Base-by-base conservation (phyloP, 2,797 vertebrate species). In the Nannoperca australis region DNA sequence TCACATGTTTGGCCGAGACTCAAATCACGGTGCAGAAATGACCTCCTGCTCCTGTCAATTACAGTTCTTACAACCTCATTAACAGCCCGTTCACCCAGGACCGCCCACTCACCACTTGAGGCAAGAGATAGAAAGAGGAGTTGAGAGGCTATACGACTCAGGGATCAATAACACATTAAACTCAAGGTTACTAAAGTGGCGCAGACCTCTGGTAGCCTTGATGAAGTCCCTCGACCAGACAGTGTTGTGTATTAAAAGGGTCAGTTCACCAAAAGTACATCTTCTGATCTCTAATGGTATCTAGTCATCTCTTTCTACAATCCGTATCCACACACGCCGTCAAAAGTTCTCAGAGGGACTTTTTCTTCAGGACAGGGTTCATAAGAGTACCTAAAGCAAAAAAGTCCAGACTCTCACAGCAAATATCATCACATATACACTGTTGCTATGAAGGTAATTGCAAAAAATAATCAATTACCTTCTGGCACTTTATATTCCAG, bases 61-160 rank as follows among this genome's bases (percentile, higher is more conserved):
- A 74, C 73, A 30, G 78, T 83, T 34, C 51, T 79, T 1, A 86
- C 73, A 75, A 92, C 60, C 77, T 88, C 73, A 66, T 88, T 88
- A 73, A 91, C 91, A 84, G 91, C 84, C 5, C 77, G 73, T 54
- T 90, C 84, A 73, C 94, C 88, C 67, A 93, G 34, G 70, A 88
- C 91, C 24, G 91, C 92, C 92, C 94, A 95, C 55, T 94, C 89
- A 36, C 91, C 89, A 1, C 88, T 86, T 20, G 93, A 94, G 76
- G 92, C 90, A 73, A 94, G 80, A 84, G 89, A 79, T 92, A 88
- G 34, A 91, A 88, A 10, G 91, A 89, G 3, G 87, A 76, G 47
- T 89, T 86, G 0, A 86, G 85, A 61, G 85, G 88, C 20, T 94
- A 61, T 85, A 66, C 59, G 85, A 91, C 82, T 74, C 89, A 30